Conservation (phyloP, 2,113 vertebrate genomes). For the Cryptomyrus ogoouensis region DNA sequence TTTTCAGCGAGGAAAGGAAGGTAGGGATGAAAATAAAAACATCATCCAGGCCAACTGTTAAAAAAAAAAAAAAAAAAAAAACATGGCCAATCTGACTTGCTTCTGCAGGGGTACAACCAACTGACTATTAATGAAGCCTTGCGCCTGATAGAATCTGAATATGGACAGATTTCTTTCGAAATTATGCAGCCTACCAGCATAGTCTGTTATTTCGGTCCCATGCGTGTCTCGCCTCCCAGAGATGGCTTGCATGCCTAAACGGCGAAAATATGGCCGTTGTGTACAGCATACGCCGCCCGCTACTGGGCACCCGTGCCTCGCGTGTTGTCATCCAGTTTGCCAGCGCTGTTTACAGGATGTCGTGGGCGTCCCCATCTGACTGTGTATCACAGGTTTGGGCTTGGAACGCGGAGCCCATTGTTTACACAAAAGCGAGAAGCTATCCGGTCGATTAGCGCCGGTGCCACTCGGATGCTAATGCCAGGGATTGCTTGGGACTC, state of each 20-base stretch:
- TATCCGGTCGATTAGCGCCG: neutral
- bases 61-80: neutral
- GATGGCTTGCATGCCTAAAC: neutral
- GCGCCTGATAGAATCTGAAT: neutral
- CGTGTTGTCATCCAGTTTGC: conserved; percentile 8
- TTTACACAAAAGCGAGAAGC: conserved; percentile 11
- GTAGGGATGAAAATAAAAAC: conserved; percentile 3
- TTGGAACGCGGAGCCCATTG: conserved; percentile 11
- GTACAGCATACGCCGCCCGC: neutral
- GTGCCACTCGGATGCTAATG: conserved; percentile 4
- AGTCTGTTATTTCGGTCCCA: neutral
- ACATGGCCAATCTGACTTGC: neutral
- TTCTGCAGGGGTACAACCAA: neutral
- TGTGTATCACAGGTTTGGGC: neutral
- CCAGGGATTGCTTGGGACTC: neutral
- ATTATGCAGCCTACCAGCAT: neutral
- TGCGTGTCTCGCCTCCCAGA: neutral
- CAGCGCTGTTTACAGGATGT: conserved; percentile 21
- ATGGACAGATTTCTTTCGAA: neutral
- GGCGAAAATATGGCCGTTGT: neutral
- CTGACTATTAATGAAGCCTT: neutral
- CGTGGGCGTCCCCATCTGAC: neutral
- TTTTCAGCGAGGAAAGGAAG: conserved; percentile 20
- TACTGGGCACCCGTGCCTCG: neutral
- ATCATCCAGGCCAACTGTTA: neutral